Conservation (phyloP, 2,113 vertebrate genomes). For the Chinchilla lanigera region DNA sequence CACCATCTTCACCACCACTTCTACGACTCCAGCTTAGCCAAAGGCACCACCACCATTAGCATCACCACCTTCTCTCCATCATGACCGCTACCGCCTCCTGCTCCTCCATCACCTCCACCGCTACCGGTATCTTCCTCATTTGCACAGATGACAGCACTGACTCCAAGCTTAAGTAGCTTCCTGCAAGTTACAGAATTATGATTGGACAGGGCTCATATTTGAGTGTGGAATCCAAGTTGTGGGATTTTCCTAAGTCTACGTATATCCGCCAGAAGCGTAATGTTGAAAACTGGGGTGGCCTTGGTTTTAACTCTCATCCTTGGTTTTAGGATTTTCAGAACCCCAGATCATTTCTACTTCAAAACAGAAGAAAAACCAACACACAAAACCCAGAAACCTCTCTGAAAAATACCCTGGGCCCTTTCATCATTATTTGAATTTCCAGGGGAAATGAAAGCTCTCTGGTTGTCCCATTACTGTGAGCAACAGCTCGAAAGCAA, state of each 20-base stretch:
- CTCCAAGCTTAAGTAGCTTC: background rate
- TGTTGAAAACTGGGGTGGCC: background rate
- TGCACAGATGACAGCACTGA: background rate
- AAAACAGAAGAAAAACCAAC: background rate
- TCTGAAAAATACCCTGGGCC: background rate
- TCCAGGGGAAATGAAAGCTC: background rate
- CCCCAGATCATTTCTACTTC: background rate
- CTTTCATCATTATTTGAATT: background rate
- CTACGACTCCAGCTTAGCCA: accelerated
- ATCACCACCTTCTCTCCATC: background rate
- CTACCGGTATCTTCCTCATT: background rate
- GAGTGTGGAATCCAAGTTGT: background rate
- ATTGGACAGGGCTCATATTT: background rate
- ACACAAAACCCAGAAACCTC: background rate
- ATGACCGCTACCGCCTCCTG: accelerated
- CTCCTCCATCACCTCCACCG: background rate
- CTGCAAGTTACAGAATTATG: background rate
- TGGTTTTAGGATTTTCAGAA: background rate
- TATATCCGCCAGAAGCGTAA: background rate
- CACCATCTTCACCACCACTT: background rate
- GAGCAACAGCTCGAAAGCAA: background rate
- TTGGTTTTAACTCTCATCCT: background rate
- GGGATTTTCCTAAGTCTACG: background rate
- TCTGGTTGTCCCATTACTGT: background rate
- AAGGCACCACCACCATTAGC: background rate